Evolutionary conservation across 2,797 vertebrate genomes (phyloP), one percentile per base, ranked within the genome.

Genomic region (Phoeniculus purpureus): DNA sequence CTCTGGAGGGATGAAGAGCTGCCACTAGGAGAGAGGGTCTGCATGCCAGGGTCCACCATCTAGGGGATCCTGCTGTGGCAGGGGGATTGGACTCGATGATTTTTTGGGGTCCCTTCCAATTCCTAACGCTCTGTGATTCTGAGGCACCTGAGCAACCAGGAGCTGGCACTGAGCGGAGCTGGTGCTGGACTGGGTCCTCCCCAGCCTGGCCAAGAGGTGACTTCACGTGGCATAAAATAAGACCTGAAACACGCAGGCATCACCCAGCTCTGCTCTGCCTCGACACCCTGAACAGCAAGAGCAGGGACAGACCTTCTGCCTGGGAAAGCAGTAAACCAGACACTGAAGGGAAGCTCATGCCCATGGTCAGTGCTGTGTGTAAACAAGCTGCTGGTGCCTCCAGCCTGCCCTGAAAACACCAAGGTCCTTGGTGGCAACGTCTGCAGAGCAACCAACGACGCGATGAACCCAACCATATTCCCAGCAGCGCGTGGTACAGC

Each of bases 301-400:
- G 15, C 22, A n/a, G 54, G 21, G 13, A 71, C 37, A 47, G 58
- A 77, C 5, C 73, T 62, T 25, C 67, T 37, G 86, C 79, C 12
- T 43, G 72, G 65, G 79, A 93, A 71, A 92, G 75, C 81, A 72
- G 56, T 65, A 76, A 51, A 89, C 70, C 82, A 73, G 92, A 84
- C n/a, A 54, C 68, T n/a, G 61, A 54, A 81, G 73, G 6, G 18
- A 11, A 82, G 84, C 55, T 32, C 51, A 54, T 5, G 68, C 12
- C 86, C 82, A 0, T 52, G 89, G 85, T 90, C 85, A 92, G 82
- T 8, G 12, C 59, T 31, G 29, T 79, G 56, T 12, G 5, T 62
- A 91, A 96, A 95, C 50, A 91, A 83, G 92, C 79, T 18, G 61
- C 18, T 76, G 85, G 87, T 68, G 68, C 76, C n/a, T 62, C 34